Base-by-base conservation (phyloP, 2,888 invertebrate genomes). In the Rhagonycha fulva region DNA sequence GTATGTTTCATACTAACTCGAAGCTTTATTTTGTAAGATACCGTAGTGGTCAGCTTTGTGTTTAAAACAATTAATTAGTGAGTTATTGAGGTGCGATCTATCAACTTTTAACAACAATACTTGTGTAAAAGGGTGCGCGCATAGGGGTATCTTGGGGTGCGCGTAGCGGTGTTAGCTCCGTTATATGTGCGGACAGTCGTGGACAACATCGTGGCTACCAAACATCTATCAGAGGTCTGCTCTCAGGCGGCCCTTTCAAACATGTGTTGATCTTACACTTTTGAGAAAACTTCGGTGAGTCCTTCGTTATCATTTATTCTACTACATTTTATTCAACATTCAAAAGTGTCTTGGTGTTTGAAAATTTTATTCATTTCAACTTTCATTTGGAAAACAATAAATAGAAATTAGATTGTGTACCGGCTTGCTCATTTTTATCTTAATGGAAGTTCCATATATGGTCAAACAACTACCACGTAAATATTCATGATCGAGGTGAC, bases 221-320 rank as follows among this genome's bases (percentile, higher is more conserved):
- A 86, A 87, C 86, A 86, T 84, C 84, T 87, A 74, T 86, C 84
- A 84, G 86, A 87, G 87, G 87, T 87, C 86, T 86, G 87, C 86
- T 86, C 86, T 81, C 83, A 83, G 84, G 87, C 87, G 87, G 86
- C 86, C 84, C 85, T 86, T 81, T 84, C 84, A 85, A n/a, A 85
- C 86, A 87, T 87, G 87, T 87, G 87, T 86, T 87, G 86, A 87
- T 85, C 84, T 86, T 78, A 83, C 84, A 76, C 82, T 87, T 79
- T 84, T 86, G 82, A 84, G 85, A 78, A 86, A 86, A 80, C 81
- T 87, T 82, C 87, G 87, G 87, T 87, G 86, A 87, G 87, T 87
- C 62, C 69, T 66, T 73, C n/a, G 28, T 60, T 68, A 63, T 26
- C 68, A 62, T 72, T 28, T 19, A 19, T 14, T 9, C 24, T 60